These are phyloP conservation scores for human DNA, from an alignment of 2,113 vertebrate genomes.

Conservation along the genomic window DNA sequence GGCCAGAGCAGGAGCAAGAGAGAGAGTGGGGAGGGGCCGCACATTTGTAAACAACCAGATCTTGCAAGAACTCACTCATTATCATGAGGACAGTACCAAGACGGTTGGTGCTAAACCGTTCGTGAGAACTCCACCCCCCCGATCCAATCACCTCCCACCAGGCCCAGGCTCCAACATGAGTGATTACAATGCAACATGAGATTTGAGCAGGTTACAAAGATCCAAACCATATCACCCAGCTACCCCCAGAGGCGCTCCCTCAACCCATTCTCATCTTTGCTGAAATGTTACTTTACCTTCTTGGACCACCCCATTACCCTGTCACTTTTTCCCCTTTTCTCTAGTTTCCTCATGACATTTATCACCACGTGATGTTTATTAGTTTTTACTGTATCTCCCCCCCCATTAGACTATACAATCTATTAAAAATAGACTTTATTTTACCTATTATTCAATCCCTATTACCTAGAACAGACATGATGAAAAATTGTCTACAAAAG, in stretches of 20 bases:
- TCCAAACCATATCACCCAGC: not conserved
- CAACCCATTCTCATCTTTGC: not conserved
- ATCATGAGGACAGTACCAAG: too few species aligned
- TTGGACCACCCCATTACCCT: fast-evolving
- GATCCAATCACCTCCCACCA: too few species aligned
- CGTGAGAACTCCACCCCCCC: too few species aligned
- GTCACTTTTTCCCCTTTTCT: not conserved
- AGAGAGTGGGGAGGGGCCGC: too few species aligned
- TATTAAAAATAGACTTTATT: not conserved
- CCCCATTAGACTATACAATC: not conserved
- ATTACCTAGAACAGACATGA: not conserved
- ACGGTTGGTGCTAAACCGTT: too few species aligned
- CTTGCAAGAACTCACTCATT: too few species aligned
- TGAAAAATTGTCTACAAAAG: not conserved
- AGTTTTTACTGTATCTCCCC: not conserved
- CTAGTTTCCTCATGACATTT: not conserved
- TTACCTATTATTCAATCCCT: not conserved
- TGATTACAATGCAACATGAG: too few species aligned
- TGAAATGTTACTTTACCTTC: not conserved
- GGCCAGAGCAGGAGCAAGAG: too few species aligned
- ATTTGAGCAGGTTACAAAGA: too few species aligned
- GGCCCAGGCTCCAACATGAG: too few species aligned
- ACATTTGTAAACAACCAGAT: too few species aligned
- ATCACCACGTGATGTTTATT: not conserved
- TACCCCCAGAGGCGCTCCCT: not conserved